Percentiles rank a stretch among this genome's conserved stretches.
These are phyloP conservation scores for Prochilodus magdalenae DNA, from an alignment of 2,113 vertebrate genomes.

Conservation along the genomic window DNA sequence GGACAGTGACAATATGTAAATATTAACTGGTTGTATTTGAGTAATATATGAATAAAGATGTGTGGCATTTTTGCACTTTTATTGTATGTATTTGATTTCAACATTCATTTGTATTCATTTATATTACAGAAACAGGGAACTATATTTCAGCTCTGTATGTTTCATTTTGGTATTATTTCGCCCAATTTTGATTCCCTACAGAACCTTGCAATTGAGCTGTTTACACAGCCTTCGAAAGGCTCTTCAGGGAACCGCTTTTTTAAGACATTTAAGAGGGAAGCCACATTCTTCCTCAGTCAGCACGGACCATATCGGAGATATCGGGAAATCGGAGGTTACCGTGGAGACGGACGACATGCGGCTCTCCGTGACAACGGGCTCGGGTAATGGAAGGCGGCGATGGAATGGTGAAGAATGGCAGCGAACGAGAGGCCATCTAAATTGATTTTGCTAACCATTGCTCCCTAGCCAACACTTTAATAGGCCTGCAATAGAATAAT, in stretches of 20 bases:
- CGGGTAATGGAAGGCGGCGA: constrained; percentile 28
- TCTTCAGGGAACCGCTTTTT: background rate
- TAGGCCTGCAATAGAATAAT: constrained; percentile 78
- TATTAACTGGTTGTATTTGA: too few relatives aligned
- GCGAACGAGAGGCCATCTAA: constrained; percentile 52
- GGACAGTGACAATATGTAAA: too few relatives aligned
- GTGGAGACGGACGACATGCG: constrained; percentile 29
- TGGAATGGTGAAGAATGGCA: constrained; percentile 20
- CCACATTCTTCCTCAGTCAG: background rate
- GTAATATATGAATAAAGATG: too few relatives aligned
- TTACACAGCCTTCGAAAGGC: background rate
- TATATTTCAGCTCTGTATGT: too few relatives aligned
- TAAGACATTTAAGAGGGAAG: too few relatives aligned
- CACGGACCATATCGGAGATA: constrained; percentile 29
- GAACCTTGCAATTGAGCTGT: background rate
- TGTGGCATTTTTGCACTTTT: too few relatives aligned
- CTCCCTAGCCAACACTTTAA: constrained; percentile 80
- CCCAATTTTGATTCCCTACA: too few relatives aligned
- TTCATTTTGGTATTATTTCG: too few relatives aligned
- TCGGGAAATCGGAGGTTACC: constrained; percentile 43
- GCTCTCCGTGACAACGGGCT: constrained; percentile 40
- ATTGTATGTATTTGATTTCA: too few relatives aligned
- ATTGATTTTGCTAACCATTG: constrained; percentile 74
- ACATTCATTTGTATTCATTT: too few relatives aligned
- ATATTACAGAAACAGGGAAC: too few relatives aligned